Base-by-base conservation (phyloP, 2,888 invertebrate species). In the Drosophila conformis region DNA sequence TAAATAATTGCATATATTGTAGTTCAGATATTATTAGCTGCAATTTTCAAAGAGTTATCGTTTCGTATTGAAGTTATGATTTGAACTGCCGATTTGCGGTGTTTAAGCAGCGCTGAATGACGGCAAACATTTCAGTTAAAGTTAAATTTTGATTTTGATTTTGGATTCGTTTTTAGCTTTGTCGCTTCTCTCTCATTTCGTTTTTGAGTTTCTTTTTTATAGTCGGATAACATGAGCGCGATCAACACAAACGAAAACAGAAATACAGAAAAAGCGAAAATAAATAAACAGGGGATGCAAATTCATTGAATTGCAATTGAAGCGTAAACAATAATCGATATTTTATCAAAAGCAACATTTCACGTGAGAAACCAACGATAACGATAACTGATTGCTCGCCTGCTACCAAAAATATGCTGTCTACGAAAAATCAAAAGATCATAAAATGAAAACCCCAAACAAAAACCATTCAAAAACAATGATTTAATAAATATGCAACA, bases 381-480 rank as follows among this genome's bases (percentile, higher is more conserved):
- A 72, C 56, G 53, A 70, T 59, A 82, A 74, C 59, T 66, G 53
- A 83, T 86, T 84, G 83, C 83, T 84, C 83, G 86, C 80, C 82
- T 83, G 83, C 82, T 71, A 83, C 67, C 68, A 78, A 69, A 65
- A 74, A 63, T 83, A 87, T 86, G 87, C 87, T 87, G 87, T 69
- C 80, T 56, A 69, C 85, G 56, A 67, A 52, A 67, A 69, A 49
- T n/a, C 18, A n/a, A 49, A 49, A 62, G 29, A 60, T 40, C 10
- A 67, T 57, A 67, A 40, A 11, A n/a, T 25, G 48, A 35, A 52
- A 70, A 52, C 10, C 10, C 4, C 29, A 68, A 46, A 61, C 11
- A 51, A 53, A 57, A 59, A n/a, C 2, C 6, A 60, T 21, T 33
- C 49, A 58, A 8, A 66, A 46, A 7, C 31, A 51, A 42, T 7